These are phyloP conservation scores for Sarcophilus harrisii DNA, from an alignment of 2,797 vertebrate genomes.

Conservation along the genomic window DNA sequence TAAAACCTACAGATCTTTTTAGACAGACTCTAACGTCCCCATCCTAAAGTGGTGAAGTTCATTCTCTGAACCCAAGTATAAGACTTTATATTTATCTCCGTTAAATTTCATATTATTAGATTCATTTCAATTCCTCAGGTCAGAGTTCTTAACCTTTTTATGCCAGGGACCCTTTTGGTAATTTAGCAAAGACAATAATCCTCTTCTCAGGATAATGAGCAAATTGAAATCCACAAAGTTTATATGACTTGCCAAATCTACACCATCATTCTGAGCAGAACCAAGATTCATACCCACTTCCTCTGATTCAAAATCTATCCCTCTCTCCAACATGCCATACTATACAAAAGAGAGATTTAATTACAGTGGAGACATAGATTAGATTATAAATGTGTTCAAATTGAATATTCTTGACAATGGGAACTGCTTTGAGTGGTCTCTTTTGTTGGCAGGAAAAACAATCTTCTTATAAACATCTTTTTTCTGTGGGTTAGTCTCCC, in stretches of 20 bases:
- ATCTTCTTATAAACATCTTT: background rate
- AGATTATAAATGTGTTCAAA: background rate
- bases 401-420: background rate
- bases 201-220: background rate
- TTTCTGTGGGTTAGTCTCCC: background rate
- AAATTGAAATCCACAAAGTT: background rate
- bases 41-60: background rate
- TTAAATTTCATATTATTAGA: background rate
- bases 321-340: background rate
- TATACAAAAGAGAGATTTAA: background rate
- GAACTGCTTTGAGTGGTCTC: background rate
- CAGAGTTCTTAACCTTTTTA: background rate
- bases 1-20: background rate
- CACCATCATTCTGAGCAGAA: background rate
- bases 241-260: background rate
- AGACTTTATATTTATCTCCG: background rate
- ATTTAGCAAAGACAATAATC: background rate
- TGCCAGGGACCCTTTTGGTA: background rate
- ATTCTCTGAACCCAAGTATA: background rate
- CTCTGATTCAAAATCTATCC: background rate
- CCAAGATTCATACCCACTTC: background rate
- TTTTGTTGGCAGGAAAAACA: background rate
- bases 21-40: background rate
- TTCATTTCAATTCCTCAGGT: background rate
- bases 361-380: background rate